A percentile compares a stretch with the other conserved stretches of the same genome.
These are phyloP conservation scores for Conops quadrifasciatus DNA, from an alignment of 2,888 invertebrate species.

Conservation along the genomic window DNA sequence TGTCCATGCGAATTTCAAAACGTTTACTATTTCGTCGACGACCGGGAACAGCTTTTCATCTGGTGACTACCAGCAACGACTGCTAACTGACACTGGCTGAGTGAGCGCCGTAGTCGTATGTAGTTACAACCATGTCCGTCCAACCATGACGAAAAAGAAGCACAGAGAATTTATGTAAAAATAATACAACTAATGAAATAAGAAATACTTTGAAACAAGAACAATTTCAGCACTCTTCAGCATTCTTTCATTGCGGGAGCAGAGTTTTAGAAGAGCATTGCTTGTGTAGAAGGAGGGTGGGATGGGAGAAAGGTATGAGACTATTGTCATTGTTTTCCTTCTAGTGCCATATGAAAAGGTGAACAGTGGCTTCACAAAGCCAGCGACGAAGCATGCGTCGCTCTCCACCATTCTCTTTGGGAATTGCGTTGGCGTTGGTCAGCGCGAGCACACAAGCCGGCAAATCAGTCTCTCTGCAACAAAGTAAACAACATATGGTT, in stretches of 20 bases:
- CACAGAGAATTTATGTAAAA: background rate
- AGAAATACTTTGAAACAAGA: background rate
- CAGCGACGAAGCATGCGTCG: slow-evolving; percentile 7
- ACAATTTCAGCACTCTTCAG: background rate
- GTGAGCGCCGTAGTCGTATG: background rate
- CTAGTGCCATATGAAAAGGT: too few relatives aligned
- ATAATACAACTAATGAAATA: background rate
- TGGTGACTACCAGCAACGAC: slow-evolving; percentile 1
- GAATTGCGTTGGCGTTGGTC: too few relatives aligned
- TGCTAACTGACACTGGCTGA: background rate
- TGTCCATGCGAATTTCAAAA: too few relatives aligned
- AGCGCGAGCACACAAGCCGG: slow-evolving; percentile 10
- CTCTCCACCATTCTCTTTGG: too few relatives aligned
- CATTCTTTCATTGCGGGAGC: background rate
- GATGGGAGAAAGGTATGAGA: too few relatives aligned
- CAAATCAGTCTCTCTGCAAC: slow-evolving; percentile 13
- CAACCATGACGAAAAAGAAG: background rate
- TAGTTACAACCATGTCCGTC: background rate
- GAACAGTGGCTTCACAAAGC: too few relatives aligned
- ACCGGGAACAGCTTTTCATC: background rate
- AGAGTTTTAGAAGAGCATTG: too few relatives aligned
- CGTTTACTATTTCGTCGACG: too few relatives aligned
- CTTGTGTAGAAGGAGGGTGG: too few relatives aligned
- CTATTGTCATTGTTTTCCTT: too few relatives aligned
- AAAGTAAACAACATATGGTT: slow-evolving; percentile 18